Evolutionary conservation across 2,113 vertebrate species (phyloP).

Genomic region (Parus major): DNA sequence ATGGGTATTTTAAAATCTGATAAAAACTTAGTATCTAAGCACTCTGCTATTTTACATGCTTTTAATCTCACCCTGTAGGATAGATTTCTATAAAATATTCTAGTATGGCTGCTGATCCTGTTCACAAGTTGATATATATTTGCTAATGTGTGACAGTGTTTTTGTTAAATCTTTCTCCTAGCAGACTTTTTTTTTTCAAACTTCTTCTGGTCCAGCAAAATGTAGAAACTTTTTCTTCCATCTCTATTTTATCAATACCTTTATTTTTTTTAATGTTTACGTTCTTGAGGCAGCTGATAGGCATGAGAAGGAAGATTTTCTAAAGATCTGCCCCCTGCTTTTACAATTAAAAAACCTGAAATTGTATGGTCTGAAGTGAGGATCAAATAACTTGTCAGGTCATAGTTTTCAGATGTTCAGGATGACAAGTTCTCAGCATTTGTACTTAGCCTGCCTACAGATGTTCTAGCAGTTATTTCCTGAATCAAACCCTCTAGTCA

Average conservation of each 20-base stretch:
- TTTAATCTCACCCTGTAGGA: neutral
- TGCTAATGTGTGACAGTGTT: neutral
- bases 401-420: neutral
- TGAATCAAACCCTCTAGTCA: neutral
- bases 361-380: rapidly evolving
- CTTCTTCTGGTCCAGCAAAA: neutral
- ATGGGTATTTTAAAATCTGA: neutral
- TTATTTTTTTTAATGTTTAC: neutral
- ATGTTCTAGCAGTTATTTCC: neutral
- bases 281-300: neutral
- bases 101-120: neutral
- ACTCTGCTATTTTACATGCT: neutral
- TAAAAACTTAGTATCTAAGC: neutral
- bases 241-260: rapidly evolving
- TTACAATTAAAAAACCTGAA: neutral
- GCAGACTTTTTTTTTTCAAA: neutral
- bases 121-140: neutral
- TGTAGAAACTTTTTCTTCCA: neutral
- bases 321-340: neutral
- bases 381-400: neutral
- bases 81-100: neutral
- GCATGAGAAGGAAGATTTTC: neutral
- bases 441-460: neutral
- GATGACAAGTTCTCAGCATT: neutral
- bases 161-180: neutral